Evolutionary conservation across 2,888 invertebrate genomes (phyloP), one percentile per base, ranked within the genome.

Genomic region (Drosophila tanythrix): DNA sequence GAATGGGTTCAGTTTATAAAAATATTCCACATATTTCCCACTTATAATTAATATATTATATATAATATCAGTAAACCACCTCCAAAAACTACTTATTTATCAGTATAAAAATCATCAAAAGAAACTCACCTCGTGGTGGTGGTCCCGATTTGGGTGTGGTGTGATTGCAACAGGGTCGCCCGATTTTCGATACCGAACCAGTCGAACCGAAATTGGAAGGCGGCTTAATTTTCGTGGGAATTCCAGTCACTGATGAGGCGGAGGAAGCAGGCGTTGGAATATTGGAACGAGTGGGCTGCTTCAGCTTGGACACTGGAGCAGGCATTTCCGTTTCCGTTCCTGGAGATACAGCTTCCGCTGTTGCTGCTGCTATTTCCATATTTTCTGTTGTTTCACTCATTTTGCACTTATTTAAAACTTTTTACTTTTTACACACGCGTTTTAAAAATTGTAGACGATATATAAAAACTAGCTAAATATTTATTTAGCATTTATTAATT

Each of bases 71-170:
- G 40, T 43, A 21, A 43, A 11, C 1, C 2, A 43, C 43, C 21
- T 43, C 11, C 2, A 43, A 21, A n/a, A 43, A 43, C 3, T 25
- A 15, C 1, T 8, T 15, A 46, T 25, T 46, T 46, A 46, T 46
- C 0, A 46, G 3, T 27, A 27, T 6, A 62, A 8, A 0, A 21
- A 10, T 4, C 18, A 31, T n/a, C 13, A 10, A 1, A 4, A 3
- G n/a, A n/a, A 21, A 25, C 90, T 85, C 76, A 92, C 91, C 91
- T 85, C 92, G 82, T 18, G 92, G 90, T 66, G 92, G 92, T 57
- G 91, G 91, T 1, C 92, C 92, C 21, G 92, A 71, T 65, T 92
- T 92, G 7, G 92, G 92, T 4, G 89, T 70, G 11, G 89, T 71
- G 70, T 91, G 91, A 27, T 87, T 79, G 57, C 87, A 85, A 43